Evolutionary conservation across 2,888 invertebrate species (phyloP), one percentile per base, ranked within the genome.

Genomic region (Cryptophagus acutangulus): DNA sequence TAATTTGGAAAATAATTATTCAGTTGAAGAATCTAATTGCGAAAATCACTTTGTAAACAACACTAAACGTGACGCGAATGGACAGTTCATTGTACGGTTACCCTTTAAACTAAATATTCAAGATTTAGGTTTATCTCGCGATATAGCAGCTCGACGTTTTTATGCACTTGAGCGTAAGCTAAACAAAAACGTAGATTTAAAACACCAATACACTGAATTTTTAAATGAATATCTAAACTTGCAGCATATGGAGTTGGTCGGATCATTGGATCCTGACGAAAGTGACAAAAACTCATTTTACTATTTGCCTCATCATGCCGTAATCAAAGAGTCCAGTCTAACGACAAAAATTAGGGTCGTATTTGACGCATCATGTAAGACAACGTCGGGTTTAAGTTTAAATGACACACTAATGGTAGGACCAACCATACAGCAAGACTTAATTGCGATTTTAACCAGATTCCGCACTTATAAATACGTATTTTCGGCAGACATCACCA

Each of bases 231-330:
- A n/a, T n/a, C n/a, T n/a, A 8, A 2, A 28, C 10, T 30, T 52
- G 17, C 41, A 36, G 9, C 50, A 51, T 30, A 50, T 48, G 44
- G 30, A 38, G 38, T 33, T 43, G 17, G 17, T 47, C 1, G 31
- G 28, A 20, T 8, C 6, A 8, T 20, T 20, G 24, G 24, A 20
- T n/a, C n/a, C 24, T n/a, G 9, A 26, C 8, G 17, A 33, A 33
- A n/a, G 6, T 8, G 9, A 26, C 28, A 18, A 33, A 10, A 33
- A 20, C 24, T 14, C 10, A n/a, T 5, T 10, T 9, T 45, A 13
- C 12, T 31, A 14, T 31, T 3, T 31, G 12, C 31, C 14, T 3
- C 31, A 12, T n/a, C 31, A 14, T 2, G 31, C 16, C 9, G 16
- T 31, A 2, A 14, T 14, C 15, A 31, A 31, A 14, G 12, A 12